Evolutionary conservation across 2,888 invertebrate genomes (phyloP).

Genomic region (Coelopa pilipes): DNA sequence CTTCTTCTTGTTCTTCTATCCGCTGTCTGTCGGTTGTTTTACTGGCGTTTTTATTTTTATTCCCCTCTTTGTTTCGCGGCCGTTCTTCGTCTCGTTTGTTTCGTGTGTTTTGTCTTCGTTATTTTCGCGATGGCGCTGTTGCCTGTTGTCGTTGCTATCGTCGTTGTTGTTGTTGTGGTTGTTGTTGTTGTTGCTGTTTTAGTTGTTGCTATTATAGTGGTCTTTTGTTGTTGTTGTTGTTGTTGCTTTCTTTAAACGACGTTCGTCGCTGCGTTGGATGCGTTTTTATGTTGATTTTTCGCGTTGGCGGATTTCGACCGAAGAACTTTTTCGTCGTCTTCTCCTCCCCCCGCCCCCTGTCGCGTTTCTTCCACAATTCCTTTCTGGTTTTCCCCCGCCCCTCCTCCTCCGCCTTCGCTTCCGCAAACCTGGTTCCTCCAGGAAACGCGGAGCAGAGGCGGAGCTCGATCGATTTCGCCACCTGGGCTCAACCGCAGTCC

Average conservation of each 20-base stretch:
- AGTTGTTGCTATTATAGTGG: not conserved
- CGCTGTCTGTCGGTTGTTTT: not conserved
- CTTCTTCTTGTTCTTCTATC: too few relatives aligned
- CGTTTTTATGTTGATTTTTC: constrained; percentile 27
- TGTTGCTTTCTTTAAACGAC: constrained; percentile 24
- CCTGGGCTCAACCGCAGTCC: too few relatives aligned
- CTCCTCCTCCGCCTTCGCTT: too few relatives aligned
- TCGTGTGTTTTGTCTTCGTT: constrained; percentile 12
- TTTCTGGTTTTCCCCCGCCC: constrained; percentile 4
- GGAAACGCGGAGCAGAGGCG: too few relatives aligned
- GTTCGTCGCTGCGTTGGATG: constrained; percentile 30
- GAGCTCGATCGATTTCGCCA: too few relatives aligned
- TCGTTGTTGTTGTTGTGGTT: constrained; percentile 22
- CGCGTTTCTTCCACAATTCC: not conserved
- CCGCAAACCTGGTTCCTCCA: too few relatives aligned
- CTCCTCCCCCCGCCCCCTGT: too few relatives aligned
- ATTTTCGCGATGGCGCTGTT: constrained; percentile 26
- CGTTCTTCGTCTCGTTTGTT: not conserved
- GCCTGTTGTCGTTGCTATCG: too few relatives aligned
- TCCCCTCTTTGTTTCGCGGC: not conserved
- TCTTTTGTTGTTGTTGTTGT: constrained; percentile 27
- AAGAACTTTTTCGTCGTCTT: constrained; percentile 20
- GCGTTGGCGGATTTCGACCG: constrained; percentile 26
- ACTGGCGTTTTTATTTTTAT: not conserved
- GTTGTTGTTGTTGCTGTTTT: constrained; percentile 20